Base-by-base conservation (phyloP, 2,113 vertebrate species). In the Gorsachius goisagi region DNA sequence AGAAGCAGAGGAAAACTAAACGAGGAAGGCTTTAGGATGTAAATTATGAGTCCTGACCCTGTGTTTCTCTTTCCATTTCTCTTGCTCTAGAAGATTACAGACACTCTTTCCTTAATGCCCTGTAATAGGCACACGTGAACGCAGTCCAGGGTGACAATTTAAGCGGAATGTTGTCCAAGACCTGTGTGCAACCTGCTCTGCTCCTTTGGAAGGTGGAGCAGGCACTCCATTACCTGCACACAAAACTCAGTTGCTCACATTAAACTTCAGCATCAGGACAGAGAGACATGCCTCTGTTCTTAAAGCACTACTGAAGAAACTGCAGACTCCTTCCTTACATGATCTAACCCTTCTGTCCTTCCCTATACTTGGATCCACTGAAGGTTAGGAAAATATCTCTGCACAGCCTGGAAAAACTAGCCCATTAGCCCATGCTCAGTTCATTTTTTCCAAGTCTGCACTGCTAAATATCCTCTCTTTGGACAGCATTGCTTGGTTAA, bases 171-270 rank as follows among this genome's bases (percentile, higher is more conserved):
- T 30, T 80, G 93, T 19, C 79, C 0, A 0, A 95, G 60, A 93
- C 55, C 37, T 45, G 11, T 2, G 9, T 45, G 71, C 13, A 94
- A 96, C 75, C 82, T 69, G 90, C 79, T 83, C 73, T 63, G 41
- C 60, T 84, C 60, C 94, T 90, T 58, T 88, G 55, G 45, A 69
- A 94, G 88, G 90, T 21, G 89, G 68, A 93, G 90, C 83, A 89
- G 47, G 22, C 22, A n/a, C 23, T 53, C 32, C 50, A 77, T 62
- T 79, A 60, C 32, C 72, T 45, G 59, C 27, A 21, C 37, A 21
- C 14, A 50, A 52, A 86, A 69, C 39, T 37, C 49, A 27, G 20
- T 64, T 75, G 21, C 18, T 88, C 62, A 16, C 26, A 49, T 64
- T 76, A 60, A 66, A 73, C 47, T 39, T 71, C 69, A 75, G 56